These are phyloP conservation scores for Strix uralensis DNA, from an alignment of 2,113 vertebrate species.

Conservation along the genomic window DNA sequence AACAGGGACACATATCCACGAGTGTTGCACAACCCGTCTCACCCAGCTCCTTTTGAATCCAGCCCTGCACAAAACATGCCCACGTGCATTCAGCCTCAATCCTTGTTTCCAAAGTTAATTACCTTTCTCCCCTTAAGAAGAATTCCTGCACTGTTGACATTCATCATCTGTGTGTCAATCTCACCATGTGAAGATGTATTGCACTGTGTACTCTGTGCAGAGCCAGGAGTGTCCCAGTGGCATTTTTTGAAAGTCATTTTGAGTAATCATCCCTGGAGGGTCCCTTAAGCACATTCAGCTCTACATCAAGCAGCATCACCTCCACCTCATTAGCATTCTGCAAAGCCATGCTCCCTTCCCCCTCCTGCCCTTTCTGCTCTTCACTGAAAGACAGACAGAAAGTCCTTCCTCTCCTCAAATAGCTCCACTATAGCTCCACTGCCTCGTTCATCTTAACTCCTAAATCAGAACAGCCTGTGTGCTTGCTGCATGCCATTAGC, in stretches of 20 bases:
- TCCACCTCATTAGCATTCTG: background rate
- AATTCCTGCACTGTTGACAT: background rate
- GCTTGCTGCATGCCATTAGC: background rate
- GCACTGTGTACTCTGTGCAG: rapidly evolving
- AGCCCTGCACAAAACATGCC: background rate
- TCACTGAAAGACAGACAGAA: background rate
- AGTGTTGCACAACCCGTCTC: background rate
- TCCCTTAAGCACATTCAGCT: background rate
- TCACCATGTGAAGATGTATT: background rate
- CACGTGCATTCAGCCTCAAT: background rate
- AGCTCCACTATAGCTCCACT: background rate
- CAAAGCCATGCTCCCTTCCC: rapidly evolving
- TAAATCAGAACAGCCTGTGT: background rate
- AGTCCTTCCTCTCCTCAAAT: background rate
- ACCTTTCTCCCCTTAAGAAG: background rate
- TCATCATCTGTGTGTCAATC: background rate
- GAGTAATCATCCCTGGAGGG: background rate
- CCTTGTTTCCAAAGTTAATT: background rate
- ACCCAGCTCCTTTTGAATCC: background rate
- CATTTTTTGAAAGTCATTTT: background rate
- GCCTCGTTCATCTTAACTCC: background rate
- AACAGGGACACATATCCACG: background rate
- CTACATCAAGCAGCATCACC: background rate
- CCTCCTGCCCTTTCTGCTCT: background rate
- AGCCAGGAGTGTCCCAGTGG: background rate